Evolutionary conservation across 2,113 vertebrate genomes (phyloP), one percentile per base, ranked within the genome.

Genomic region (Indicator maculatus): DNA sequence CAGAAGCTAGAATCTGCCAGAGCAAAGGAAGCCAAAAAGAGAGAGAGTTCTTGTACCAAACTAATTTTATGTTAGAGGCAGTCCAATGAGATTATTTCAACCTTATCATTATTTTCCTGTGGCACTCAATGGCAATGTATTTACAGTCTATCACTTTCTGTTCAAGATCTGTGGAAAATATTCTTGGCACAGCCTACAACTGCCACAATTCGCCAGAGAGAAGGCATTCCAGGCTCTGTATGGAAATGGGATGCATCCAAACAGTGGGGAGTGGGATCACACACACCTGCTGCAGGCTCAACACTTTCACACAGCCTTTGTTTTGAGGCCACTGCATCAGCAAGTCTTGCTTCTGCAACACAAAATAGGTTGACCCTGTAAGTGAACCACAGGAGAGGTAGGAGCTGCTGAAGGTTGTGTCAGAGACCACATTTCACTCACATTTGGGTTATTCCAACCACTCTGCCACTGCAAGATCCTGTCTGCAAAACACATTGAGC

Each of bases 371-470:
- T 89, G 65, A 84, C 83, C 45, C 87, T 76, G 14, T 41, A 93
- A 93, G 70, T 59, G 53, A 95, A 89, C 73, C 36, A 83, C 91
- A 91, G 52, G 24, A 84, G 44, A 67, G n/a, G n/a, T 27, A 82
- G 7, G 12, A 90, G 36, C 24, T 17, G 7, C 77, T 90, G 66
- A 84, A 55, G 63, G 31, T 64, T 77, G 66, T 65, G 47, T 78
- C 73, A 60, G 87, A 88, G 91, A 85, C 64, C 21, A 72, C n/a
- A 77, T 75, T 76, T 88, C 84, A 31, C 53, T 88, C 69, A 65
- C 12, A 74, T 80, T 38, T 65, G 31, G 24, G 33, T 84, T 84
- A 85, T 90, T 77, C 47, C 84, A 79, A 76, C 41, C 80, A 47
- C 70, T 60, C 20, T 33, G 12, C 69, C 72, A 63, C 18, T 80